Percentiles rank a stretch among this genome's conserved stretches.
phyloP scores from a whole-genome alignment of 1,140 invertebrate species.

The Plectrocnemia conspersa region DNA sequence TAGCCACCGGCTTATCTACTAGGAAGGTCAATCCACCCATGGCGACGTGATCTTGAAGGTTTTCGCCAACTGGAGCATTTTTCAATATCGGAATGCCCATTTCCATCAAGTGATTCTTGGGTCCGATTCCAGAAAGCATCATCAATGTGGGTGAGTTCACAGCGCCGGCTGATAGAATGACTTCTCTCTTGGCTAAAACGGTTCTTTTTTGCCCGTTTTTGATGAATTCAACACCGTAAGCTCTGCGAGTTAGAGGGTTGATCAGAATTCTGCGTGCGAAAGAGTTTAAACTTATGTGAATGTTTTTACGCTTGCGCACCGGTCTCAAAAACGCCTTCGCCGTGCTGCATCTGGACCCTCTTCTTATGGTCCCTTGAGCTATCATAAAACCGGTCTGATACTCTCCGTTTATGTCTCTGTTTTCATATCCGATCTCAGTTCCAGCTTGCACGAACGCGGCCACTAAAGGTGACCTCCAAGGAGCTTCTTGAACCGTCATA shows the following conservation, averaged over 20 bases:
- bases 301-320: conserved; percentile 67
- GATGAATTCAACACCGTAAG: conserved; percentile 70
- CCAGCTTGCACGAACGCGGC: conserved; percentile 82
- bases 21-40: conserved; percentile 77
- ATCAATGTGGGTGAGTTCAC: conserved; percentile 77
- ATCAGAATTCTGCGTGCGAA: conserved; percentile 70
- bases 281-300: conserved; percentile 73
- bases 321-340: conserved; percentile 85
- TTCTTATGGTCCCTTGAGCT: conserved; percentile 81
- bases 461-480: conserved; percentile 75
- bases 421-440: conserved; percentile 80
- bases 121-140: conserved; percentile 85
- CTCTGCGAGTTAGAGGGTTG: conserved; percentile 65
- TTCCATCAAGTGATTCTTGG: conserved; percentile 64
- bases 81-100: conserved; percentile 67
- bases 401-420: conserved; percentile 81
- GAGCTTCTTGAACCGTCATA: conserved; percentile 77
- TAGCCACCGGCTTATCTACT: conserved; percentile 70
- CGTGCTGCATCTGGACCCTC: conserved; percentile 82
- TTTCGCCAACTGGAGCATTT: conserved; percentile 72
- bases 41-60: conserved; percentile 78
- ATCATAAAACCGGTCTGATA: conserved; percentile 82
- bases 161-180: conserved; percentile 73
- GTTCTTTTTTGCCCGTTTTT: conserved; percentile 61
- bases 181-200: conserved; percentile 67